Base-by-base conservation (phyloP, 2,888 invertebrate species). In the Machimus atricapillus region DNA sequence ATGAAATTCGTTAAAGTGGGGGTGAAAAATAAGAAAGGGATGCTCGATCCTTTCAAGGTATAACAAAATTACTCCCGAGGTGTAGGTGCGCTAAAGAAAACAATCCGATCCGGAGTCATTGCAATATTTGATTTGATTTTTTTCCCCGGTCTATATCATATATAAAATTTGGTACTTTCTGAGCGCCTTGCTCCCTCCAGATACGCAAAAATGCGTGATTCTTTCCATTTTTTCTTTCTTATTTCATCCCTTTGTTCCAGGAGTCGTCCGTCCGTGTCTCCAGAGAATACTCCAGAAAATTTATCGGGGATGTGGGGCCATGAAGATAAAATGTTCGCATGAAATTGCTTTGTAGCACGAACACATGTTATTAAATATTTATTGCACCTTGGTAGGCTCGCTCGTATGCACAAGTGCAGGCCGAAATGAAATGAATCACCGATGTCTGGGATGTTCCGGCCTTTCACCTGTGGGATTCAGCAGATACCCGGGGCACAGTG, bases 301-400 rank as follows among this genome's bases (percentile, higher is more conserved):
- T 74, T 74, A 74, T 85, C 40, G 85, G 27, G n/a, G 23, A 85
- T 19, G 74, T 27, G 66, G 40, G 27, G 74, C 43, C 66, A 85
- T 85, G 74, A 46, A 74, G 73, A 74, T 85, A 89, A 89, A 89
- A 89, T 89, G 88, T 88, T 86, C 89, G 87, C 89, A 88, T 89
- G 89, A 89, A 89, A 89, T 89, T 88, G 89, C 89, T 88, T 89
- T 89, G 89, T 88, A 89, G 89, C 89, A 89, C 88, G 89, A 89
- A 89, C 89, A 89, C 88, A 88, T 89, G 89, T 89, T 89, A 89
- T 89, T 89, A 89, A 89, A 89, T 89, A 89, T 89, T 89, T 89
- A 89, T 89, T 88, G 89, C 85, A 88, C 87, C 85, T 87, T 88
- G 79, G 88, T 88, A 88, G 87, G 88, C 88, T 88, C 81, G 86